Percentiles rank a stretch among this genome's conserved stretches.
These are phyloP conservation scores for Drosophila limbata DNA, from an alignment of 2,888 invertebrate species.

Conservation along the genomic window DNA sequence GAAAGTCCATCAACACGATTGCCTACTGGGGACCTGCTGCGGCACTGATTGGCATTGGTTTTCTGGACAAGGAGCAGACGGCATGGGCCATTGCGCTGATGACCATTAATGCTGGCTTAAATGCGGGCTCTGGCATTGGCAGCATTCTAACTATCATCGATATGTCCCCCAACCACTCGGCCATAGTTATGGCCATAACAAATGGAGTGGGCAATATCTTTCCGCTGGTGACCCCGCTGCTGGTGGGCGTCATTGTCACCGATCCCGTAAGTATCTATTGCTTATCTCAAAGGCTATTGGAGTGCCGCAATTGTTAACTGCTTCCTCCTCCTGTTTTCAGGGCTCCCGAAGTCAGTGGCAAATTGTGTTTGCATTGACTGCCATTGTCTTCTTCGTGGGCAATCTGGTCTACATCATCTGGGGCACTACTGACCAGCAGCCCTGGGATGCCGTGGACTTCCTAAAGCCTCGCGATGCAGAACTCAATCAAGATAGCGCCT, in stretches of 20 bases:
- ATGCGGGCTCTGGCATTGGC: constrained; percentile 84
- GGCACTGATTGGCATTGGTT: constrained; percentile 86
- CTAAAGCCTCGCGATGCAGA: constrained; percentile 10
- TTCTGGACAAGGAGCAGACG: constrained; percentile 84
- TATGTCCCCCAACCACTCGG: constrained; percentile 89
- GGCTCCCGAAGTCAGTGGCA: constrained; percentile 89
- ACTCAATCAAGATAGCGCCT: not conserved
- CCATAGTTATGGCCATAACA: constrained; percentile 88
- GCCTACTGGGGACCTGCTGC: constrained; percentile 86
- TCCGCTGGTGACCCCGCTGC: constrained; percentile 87
- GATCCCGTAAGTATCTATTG: constrained; percentile 60
- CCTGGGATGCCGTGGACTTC: constrained; percentile 87
- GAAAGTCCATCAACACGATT: constrained; percentile 77
- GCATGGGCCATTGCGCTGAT: constrained; percentile 86
- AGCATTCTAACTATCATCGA: constrained; percentile 87
- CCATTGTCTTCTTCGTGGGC: constrained; percentile 89
- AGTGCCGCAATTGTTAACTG: constrained; percentile 8
- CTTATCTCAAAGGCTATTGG: not conserved
- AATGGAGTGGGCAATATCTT: constrained; percentile 88
- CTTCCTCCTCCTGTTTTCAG: constrained; percentile 46
- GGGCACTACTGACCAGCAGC: constrained; percentile 88
- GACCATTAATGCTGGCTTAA: constrained; percentile 86
- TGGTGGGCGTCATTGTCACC: constrained; percentile 87
- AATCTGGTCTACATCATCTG: constrained; percentile 90
- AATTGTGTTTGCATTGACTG: constrained; percentile 89